Conservation (phyloP, 2,888 invertebrate genomes). For the Spodoptera picta region DNA sequence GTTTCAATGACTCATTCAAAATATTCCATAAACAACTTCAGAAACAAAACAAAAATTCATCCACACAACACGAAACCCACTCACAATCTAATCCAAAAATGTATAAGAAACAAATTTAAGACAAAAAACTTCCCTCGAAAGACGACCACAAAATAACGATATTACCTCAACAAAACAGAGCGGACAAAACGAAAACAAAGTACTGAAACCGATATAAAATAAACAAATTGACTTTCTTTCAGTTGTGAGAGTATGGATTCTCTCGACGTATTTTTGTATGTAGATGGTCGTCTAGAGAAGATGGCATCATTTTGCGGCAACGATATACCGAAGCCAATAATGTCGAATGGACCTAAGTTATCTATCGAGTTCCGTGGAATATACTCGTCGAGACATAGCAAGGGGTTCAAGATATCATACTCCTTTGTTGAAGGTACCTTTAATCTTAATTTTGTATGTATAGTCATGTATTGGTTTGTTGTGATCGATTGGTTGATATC, state of each 20-base stretch:
- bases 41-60: no score
- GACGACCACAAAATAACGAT: constrained; percentile 9
- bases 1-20: no score
- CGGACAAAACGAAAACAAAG: constrained; percentile 45
- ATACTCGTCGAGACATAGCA: constrained; percentile 92
- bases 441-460: constrained; percentile 53
- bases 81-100: not conserved
- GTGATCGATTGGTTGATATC: constrained; percentile 42
- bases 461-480: constrained; percentile 48
- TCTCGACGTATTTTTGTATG: constrained; percentile 93
- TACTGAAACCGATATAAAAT: constrained; percentile 50
- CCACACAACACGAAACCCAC: no score
- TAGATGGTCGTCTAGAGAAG: constrained; percentile 94
- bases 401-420: constrained; percentile 96
- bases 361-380: constrained; percentile 95
- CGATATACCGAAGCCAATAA: constrained; percentile 94
- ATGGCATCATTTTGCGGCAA: constrained; percentile 96
- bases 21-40: no score
- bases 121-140: constrained; percentile 4
- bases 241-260: constrained; percentile 95
- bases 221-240: constrained; percentile 73
- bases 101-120: not conserved
- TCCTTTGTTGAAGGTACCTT: constrained; percentile 95
- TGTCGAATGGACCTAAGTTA: constrained; percentile 97
- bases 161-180: constrained; percentile 32